Base-by-base conservation (phyloP, 2,797 vertebrate genomes). In the Loris lydekkerianus region DNA sequence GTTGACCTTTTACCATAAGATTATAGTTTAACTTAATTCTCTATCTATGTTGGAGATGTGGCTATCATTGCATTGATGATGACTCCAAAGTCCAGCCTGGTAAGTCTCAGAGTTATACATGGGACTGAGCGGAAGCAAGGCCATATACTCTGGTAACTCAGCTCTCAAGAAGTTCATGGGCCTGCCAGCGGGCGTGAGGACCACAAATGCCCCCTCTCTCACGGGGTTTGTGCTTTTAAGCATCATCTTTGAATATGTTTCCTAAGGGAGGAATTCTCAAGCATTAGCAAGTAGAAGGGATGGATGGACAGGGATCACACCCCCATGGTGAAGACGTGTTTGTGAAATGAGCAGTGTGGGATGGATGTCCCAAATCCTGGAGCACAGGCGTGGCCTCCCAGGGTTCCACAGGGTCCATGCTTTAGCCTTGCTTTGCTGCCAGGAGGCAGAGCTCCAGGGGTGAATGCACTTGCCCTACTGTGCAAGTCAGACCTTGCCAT, bases 401-500 rank as follows among this genome's bases (percentile, higher is more conserved):
- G 56, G n/a, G 11, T 72, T n/a, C 15, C n/a, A 5, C 0, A 70
- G 65, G n/a, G 70, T 13, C 43, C 18, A 0, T 25, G 1, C 61
- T 63, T 61, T 43, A 9, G 0, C 25, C 20, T 82, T 1, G 0
- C 53, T 69, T 37, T 9, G 65, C n/a, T 13, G 1, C 75, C 53
- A 58, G 27, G 37, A n/a, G 73, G 10, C 80, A 49, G 78, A 78
- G 27, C 31, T 43, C 37, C 27, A 7, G 67, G 58, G 53, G 63
- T 23, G 20, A 34, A 37, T 43, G 23, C 15, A 1, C 31, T 37
- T 10, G 1, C 27, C 25, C 17, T 10, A 7, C 40, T 10, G 11
- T 20, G 53, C 10, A 23, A 25, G 10, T 27, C 40, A 15, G 20
- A 56, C 43, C 46, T 60, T 27, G 10, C 1, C 0, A 0, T 10